Evolutionary conservation across 2,888 invertebrate species (phyloP).

Genomic region (Perithous albicinctus): DNA sequence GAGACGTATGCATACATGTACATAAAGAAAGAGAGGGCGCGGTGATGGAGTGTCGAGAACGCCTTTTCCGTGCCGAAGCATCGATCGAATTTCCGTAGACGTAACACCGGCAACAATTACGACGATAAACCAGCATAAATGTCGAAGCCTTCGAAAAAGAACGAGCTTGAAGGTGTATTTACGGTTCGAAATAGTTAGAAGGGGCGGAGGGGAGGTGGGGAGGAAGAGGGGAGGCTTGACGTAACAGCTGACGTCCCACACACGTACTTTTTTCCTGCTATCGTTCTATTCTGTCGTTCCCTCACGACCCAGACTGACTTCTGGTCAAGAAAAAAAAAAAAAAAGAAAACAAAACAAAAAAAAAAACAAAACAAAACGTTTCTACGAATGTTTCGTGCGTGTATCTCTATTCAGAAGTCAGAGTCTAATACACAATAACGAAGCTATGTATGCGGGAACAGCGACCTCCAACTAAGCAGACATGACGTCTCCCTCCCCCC

Average conservation of each 20-base stretch:
- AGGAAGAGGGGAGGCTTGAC: slow-evolving; percentile 6
- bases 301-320: not conserved
- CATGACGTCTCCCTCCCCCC: not conserved
- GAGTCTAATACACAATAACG: slow-evolving; percentile 8
- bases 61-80: slow-evolving; percentile 50
- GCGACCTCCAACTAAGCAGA: slow-evolving; percentile 24
- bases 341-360: too few relatives aligned
- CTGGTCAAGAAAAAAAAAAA: slow-evolving; percentile 22
- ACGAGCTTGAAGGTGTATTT: slow-evolving; percentile 22
- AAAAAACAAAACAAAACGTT: too few relatives aligned
- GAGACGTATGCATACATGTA: too few relatives aligned
- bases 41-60: slow-evolving; percentile 40
- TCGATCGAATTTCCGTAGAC: slow-evolving; percentile 62
- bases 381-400: not conserved
- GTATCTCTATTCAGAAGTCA: slow-evolving; percentile 19
- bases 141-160: slow-evolving; percentile 27
- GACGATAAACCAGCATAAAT: slow-evolving; percentile 46
- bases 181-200: slow-evolving; percentile 47
- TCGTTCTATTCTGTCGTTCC: not conserved
- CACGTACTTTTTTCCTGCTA: not conserved
- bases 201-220: slow-evolving; percentile 19
- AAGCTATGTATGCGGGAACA: slow-evolving; percentile 21
- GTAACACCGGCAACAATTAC: slow-evolving; percentile 55
- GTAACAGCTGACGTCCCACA: slow-evolving; percentile 22
- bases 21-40: not conserved